Conservation (phyloP, 2,797 vertebrate species). For the Anguilla obscura region DNA sequence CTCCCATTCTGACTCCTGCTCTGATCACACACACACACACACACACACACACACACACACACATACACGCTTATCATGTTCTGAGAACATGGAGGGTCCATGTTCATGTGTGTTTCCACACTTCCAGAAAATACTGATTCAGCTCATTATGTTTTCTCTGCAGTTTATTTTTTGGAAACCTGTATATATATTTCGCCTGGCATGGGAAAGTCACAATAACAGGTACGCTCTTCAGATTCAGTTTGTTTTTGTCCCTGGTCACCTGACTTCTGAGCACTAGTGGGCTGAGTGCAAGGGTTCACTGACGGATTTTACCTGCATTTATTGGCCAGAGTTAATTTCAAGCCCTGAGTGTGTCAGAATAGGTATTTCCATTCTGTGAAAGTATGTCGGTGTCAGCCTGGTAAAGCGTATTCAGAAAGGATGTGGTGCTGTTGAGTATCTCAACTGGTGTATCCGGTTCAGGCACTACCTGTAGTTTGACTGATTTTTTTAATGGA, state of each 20-base stretch:
- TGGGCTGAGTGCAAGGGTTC: not conserved
- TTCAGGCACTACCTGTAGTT: not conserved
- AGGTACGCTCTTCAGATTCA: conserved; percentile 65
- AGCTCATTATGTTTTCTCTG: conserved; percentile 15
- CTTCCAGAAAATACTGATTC: not conserved
- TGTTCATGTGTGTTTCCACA: not conserved
- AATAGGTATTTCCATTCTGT: not conserved
- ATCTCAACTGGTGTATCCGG: not conserved
- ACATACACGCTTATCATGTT: too few relatives aligned
- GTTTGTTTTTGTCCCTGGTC: not conserved
- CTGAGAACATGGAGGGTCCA: not conserved
- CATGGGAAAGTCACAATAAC: conserved; percentile 88
- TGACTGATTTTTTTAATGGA: not conserved
- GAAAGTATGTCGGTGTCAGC: not conserved
- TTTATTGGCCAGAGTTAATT: not conserved
- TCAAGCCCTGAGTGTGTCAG: not conserved
- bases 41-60: too few relatives aligned
- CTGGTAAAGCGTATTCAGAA: not conserved
- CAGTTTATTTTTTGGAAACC: conserved; percentile 96
- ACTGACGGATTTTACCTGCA: not conserved
- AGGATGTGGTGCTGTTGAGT: not conserved
- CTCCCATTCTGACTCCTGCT: not conserved
- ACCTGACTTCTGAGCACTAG: too few relatives aligned
- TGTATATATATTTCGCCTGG: conserved; percentile 95
- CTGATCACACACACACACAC: not conserved